Evolutionary conservation across 2,888 invertebrate genomes (phyloP).

Genomic region (Calameuta idolon): DNA sequence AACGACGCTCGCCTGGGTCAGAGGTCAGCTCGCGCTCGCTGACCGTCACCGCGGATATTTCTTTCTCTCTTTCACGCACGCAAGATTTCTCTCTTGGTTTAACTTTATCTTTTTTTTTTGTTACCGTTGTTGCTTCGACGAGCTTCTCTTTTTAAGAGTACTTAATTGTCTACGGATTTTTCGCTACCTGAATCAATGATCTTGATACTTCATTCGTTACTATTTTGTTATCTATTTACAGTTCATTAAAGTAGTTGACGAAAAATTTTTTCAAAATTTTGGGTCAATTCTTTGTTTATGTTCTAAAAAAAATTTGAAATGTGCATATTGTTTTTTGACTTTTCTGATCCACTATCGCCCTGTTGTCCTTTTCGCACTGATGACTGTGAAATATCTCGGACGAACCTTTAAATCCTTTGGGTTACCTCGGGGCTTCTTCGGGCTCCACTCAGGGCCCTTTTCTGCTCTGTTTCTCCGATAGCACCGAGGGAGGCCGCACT

Average conservation of each 20-base stretch:
- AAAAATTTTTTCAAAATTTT: too few relatives aligned
- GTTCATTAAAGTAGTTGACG: too few relatives aligned
- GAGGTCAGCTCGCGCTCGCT: constrained; percentile 66
- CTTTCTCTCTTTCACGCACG: not conserved
- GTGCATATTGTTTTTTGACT: not conserved
- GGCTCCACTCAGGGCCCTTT: constrained; percentile 30
- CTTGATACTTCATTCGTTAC: not conserved
- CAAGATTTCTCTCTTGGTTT: constrained; percentile 8
- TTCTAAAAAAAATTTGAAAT: not conserved
- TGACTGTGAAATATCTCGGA: constrained; percentile 35
- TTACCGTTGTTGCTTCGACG: not conserved
- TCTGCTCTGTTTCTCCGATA: constrained; percentile 55
- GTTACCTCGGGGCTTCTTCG: not conserved
- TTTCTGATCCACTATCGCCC: not conserved
- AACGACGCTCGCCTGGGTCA: constrained; percentile 50
- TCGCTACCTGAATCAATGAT: not conserved
- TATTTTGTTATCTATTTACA: too few relatives aligned
- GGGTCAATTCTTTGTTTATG: not conserved
- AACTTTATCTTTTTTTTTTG: not conserved
- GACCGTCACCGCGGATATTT: constrained; percentile 64
- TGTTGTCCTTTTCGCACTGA: constrained; percentile 22
- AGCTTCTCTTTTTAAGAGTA: not conserved
- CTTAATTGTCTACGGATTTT: not conserved
- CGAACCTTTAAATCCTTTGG: not conserved
- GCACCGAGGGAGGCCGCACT: constrained; percentile 60